Evolutionary conservation across 2,888 invertebrate species (phyloP).

Genomic region (Tipula vernalis): DNA sequence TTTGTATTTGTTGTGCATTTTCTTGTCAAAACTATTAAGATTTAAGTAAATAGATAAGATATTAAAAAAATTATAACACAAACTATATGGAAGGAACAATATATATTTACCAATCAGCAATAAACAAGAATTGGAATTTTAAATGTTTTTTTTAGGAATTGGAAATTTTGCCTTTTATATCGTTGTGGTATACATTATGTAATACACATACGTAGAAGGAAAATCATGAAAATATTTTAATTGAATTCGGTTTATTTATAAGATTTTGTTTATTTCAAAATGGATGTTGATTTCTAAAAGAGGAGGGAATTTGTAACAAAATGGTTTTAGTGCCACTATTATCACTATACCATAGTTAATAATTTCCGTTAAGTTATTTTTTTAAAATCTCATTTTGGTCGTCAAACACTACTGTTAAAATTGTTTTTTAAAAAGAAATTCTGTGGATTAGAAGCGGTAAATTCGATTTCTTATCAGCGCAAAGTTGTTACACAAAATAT

Average conservation of each 20-base stretch:
- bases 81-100: background rate
- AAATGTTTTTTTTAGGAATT: background rate
- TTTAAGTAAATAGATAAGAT: background rate
- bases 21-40: background rate
- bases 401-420: no score
- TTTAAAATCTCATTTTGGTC: no score
- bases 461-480: no score
- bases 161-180: background rate
- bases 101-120: background rate
- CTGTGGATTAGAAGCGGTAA: no score
- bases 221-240: background rate
- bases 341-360: no score
- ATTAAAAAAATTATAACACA: background rate
- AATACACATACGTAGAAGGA: background rate
- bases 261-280: background rate
- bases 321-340: no score
- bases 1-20: background rate
- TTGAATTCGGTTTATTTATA: background rate
- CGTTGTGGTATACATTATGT: background rate
- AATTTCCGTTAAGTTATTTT: no score
- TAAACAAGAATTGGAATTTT: background rate
- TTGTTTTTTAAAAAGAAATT: no score
- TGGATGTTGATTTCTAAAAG: background rate
- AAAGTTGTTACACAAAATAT: no score
- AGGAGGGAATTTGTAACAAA: background rate